Percentiles rank a stretch among this genome's conserved stretches.
phyloP scores from a whole-genome alignment of 2,797 vertebrate species.

The Halcyon chelicuti region DNA sequence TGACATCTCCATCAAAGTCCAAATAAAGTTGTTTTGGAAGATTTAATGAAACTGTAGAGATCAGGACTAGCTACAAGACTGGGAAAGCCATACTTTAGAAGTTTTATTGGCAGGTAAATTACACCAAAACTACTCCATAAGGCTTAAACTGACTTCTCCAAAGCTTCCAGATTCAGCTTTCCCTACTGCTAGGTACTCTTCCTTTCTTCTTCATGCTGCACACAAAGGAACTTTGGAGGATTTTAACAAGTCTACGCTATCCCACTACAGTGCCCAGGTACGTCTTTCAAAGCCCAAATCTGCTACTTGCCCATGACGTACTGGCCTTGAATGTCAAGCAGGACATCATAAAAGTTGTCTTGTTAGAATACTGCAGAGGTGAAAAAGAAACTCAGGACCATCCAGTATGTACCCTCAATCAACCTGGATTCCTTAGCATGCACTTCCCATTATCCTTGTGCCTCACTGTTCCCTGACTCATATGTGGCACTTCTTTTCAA shows the following conservation, averaged over 20 bases:
- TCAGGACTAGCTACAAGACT: not conserved
- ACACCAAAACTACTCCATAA: not conserved
- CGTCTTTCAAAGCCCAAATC: not conserved
- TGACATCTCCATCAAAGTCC: not conserved
- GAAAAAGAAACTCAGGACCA: not conserved
- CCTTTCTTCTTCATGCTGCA: not conserved
- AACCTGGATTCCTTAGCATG: not conserved
- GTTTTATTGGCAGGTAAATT: not conserved
- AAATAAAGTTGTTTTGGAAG: not conserved
- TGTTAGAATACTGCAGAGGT: not conserved
- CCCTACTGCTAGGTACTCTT: not conserved
- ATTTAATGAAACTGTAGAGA: not conserved
- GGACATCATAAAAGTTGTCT: not conserved
- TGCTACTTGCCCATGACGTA: not conserved
- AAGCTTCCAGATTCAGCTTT: not conserved
- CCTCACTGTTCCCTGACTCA: not conserved
- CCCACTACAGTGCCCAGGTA: not conserved
- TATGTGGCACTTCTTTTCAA: not conserved
- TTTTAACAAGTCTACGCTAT: not conserved
- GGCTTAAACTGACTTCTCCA: not conserved
- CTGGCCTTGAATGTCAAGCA: not conserved
- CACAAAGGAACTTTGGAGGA: not conserved
- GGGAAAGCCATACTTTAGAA: not conserved
- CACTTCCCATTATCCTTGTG: not conserved
- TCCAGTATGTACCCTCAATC: not conserved